Percentiles rank a stretch among this genome's conserved stretches.
Conservation (phyloP, 2,113 vertebrate species). For the Phrynosoma platyrhinos region DNA sequence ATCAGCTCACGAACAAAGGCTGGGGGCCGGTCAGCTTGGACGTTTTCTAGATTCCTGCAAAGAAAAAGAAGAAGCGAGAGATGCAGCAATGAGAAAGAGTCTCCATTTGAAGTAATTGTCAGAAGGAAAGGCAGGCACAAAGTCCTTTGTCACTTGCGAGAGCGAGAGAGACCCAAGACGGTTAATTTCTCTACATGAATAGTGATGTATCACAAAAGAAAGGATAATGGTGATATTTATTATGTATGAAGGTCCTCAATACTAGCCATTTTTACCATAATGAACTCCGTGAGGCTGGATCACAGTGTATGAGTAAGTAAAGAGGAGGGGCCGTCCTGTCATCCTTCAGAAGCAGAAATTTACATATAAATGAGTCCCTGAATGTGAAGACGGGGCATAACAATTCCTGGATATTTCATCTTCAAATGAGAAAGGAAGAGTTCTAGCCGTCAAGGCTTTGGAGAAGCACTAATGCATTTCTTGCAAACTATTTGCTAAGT, state of each 20-base stretch:
- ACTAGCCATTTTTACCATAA: neutral
- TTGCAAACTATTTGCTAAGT: neutral
- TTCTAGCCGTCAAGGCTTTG: neutral
- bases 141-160: neutral
- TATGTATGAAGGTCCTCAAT: neutral
- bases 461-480: neutral
- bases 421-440: neutral
- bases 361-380: neutral
- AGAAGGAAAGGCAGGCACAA: neutral
- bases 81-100: neutral
- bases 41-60: constrained; percentile 89
- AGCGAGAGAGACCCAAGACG: neutral
- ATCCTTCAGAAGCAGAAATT: neutral
- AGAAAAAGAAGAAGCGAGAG: neutral
- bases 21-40: constrained; percentile 84
- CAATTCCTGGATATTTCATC: neutral
- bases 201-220: too few relatives aligned
- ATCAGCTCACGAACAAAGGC: constrained; percentile 86
- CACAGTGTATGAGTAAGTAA: neutral
- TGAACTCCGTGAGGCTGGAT: neutral
- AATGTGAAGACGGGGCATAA: neutral
- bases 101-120: rapidly evolving
- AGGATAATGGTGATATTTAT: neutral
- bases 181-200: neutral
- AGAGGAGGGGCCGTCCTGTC: neutral